phyloP scores from a whole-genome alignment of 2,888 invertebrate genomes.

The Lottia gigantea region DNA sequence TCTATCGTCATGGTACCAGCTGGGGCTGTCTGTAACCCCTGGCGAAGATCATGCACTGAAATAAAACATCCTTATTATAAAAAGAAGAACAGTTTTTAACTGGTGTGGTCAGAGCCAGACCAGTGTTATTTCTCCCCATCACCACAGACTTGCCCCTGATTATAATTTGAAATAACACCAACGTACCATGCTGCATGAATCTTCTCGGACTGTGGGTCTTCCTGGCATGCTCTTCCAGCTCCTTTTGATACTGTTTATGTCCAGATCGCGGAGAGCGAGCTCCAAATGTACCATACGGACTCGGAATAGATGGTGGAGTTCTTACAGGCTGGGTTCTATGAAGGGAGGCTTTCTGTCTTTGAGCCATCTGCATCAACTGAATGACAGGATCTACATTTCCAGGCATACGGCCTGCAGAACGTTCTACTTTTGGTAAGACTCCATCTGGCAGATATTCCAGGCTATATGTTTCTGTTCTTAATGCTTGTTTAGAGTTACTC shows the following conservation, averaged over 20 bases:
- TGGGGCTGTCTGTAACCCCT: conserved; percentile 10
- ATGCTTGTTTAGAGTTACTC: conserved; percentile 10
- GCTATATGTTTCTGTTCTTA: conserved; percentile 45
- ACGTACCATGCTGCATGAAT: conserved; percentile 58
- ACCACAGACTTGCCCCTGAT: no score
- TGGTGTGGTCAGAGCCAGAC: no score
- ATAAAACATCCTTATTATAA: background rate
- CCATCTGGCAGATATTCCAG: conserved; percentile 41
- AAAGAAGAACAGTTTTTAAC: no score
- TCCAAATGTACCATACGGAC: conserved; percentile 37
- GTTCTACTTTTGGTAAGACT: conserved; percentile 45
- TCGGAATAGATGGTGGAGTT: conserved; percentile 62
- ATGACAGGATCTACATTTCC: conserved; percentile 38
- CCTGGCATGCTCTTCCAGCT: conserved; percentile 59
- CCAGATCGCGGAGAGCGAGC: conserved; percentile 38
- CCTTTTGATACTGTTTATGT: conserved; percentile 42
- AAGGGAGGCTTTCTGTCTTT: conserved; percentile 44
- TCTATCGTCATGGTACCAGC: conserved; percentile 9
- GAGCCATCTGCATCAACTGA: conserved; percentile 47
- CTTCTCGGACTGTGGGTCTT: conserved; percentile 52
- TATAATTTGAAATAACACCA: no score
- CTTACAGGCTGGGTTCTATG: conserved; percentile 47
- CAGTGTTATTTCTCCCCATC: no score
- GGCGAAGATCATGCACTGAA: conserved; percentile 24
- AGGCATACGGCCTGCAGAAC: conserved; percentile 56